Evolutionary conservation across 2,113 vertebrate species (phyloP).

Genomic region (Eidolon helvum): DNA sequence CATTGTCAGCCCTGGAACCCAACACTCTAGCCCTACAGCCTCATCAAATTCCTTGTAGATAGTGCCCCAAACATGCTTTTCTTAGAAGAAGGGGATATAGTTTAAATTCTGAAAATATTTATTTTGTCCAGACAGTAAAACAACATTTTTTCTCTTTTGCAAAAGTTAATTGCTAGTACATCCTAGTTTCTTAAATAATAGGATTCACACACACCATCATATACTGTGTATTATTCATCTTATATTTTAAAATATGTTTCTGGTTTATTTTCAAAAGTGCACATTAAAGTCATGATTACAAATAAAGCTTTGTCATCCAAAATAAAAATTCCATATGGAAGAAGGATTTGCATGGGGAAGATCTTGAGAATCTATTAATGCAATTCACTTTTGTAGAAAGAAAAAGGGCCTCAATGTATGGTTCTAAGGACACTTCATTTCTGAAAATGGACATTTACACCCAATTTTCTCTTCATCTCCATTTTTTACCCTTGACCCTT

Average conservation of each 20-base stretch:
- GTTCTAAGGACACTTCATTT: background rate
- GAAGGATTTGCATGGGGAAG: background rate
- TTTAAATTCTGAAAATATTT: slow-evolving; percentile 73
- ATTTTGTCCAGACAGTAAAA: slow-evolving; percentile 70
- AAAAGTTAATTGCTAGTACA: slow-evolving; percentile 63
- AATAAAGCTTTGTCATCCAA: slow-evolving; percentile 39
- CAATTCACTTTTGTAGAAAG: background rate
- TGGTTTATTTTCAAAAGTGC: slow-evolving; percentile 41
- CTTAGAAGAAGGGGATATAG: too few relatives aligned
- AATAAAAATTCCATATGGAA: slow-evolving; percentile 46
- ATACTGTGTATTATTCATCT: slow-evolving; percentile 38
- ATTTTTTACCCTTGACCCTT: background rate
- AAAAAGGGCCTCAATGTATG: background rate
- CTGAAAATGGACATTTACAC: background rate
- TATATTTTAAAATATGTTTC: slow-evolving; percentile 46
- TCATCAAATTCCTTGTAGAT: background rate
- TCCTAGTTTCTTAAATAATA: slow-evolving; percentile 66
- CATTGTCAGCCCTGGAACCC: background rate
- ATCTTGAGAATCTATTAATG: background rate
- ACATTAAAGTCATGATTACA: slow-evolving; percentile 61
- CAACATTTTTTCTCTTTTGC: slow-evolving; percentile 51
- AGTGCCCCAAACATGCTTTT: background rate
- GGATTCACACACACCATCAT: slow-evolving; percentile 27
- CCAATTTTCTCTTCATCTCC: background rate
- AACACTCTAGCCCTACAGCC: too few relatives aligned